These are phyloP conservation scores for Graptemys geographica DNA, from an alignment of 2,797 vertebrate genomes.

Conservation along the genomic window DNA sequence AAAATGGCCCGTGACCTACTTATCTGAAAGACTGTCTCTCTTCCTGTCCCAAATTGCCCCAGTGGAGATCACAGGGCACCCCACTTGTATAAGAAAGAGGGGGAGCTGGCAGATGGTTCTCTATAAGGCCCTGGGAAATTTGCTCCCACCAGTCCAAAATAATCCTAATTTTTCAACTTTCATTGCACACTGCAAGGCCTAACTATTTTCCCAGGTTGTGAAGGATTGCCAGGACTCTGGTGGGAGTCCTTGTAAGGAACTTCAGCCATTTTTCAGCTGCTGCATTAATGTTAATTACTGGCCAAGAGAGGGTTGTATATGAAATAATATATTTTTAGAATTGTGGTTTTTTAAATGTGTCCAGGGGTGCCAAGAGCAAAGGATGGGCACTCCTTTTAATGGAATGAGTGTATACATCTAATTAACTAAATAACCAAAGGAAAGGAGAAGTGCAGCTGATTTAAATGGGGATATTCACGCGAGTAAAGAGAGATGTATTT, in stretches of 20 bases:
- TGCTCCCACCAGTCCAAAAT: not conserved
- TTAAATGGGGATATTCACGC: not conserved
- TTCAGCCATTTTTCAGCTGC: not conserved
- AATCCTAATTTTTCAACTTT: constrained; percentile 7
- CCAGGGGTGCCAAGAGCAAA: not conserved
- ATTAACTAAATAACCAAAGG: constrained; percentile 9
- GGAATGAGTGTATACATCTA: not conserved
- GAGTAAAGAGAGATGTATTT: not conserved
- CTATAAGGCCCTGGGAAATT: not conserved
- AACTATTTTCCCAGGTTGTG: not conserved
- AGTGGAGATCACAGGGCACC: not conserved
- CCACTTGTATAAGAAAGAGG: not conserved
- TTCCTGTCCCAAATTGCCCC: not conserved
- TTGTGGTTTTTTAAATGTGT: not conserved
- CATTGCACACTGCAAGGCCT: not conserved
- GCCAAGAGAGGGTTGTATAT: not conserved
- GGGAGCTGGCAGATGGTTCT: not conserved
- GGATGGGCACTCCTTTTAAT: not conserved
- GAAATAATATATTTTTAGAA: not conserved
- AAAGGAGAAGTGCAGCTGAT: not conserved
- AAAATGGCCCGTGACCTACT: not conserved
- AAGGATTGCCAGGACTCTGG: not conserved
- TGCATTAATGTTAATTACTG: not conserved
- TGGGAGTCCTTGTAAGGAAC: not conserved
- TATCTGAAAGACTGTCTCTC: not conserved